Percentiles rank a stretch among this genome's conserved stretches.
Evolutionary conservation across 2,888 invertebrate genomes (phyloP).

Genomic region (Caprella mutica): DNA sequence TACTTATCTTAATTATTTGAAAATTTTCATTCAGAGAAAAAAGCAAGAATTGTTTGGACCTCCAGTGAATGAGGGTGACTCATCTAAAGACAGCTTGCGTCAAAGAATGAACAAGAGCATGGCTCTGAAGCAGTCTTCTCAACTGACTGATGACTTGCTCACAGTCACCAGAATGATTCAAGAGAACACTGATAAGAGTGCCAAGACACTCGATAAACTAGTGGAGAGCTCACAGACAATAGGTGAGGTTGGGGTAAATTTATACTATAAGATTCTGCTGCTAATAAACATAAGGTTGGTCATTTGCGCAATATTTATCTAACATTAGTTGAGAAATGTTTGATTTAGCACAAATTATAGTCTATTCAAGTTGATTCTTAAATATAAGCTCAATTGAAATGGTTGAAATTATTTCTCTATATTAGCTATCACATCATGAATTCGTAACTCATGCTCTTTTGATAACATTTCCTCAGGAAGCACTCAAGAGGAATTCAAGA

Average conservation of each 20-base stretch:
- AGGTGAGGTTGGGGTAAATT: too few species aligned
- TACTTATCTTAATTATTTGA: neutral
- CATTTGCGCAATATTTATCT: too few species aligned
- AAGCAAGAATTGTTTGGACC: slow-evolving; percentile 22
- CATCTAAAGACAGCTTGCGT: neutral
- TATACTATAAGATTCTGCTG: too few species aligned
- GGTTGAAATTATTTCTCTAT: too few species aligned
- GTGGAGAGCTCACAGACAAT: slow-evolving; percentile 36
- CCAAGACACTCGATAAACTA: slow-evolving; percentile 25
- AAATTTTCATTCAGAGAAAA: slow-evolving; percentile 13
- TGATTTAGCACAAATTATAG: too few species aligned
- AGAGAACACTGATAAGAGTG: slow-evolving; percentile 31
- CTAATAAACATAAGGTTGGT: too few species aligned
- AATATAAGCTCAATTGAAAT: too few species aligned
- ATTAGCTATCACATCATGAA: too few species aligned
- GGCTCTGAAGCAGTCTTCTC: slow-evolving; percentile 24
- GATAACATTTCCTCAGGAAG: too few species aligned
- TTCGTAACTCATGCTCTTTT: too few species aligned
- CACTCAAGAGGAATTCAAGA: slow-evolving; percentile 41
- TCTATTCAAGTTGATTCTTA: too few species aligned
- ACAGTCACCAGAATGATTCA: slow-evolving; percentile 28
- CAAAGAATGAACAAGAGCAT: slow-evolving; percentile 20
- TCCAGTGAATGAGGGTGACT: neutral
- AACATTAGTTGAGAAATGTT: too few species aligned
- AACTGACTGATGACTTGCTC: slow-evolving; percentile 25